Evolutionary conservation across 1,140 invertebrate genomes (phyloP), one percentile per base, ranked within the genome.

Genomic region (Rhagoletis pomonella): DNA sequence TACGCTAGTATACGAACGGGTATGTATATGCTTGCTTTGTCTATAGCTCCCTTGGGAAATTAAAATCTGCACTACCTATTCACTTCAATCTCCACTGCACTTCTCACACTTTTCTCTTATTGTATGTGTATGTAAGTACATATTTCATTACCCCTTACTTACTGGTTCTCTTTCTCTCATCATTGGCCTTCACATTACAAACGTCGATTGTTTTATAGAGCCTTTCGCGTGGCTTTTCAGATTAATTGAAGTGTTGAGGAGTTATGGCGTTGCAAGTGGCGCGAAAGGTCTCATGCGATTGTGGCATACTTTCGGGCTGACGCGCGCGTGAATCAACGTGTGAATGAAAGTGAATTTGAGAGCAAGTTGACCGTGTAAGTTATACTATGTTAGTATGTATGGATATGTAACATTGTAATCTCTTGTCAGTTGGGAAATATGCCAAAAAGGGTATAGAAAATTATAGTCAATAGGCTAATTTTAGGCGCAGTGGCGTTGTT

Each of bases 161-260:
- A n/a, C 0, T 10, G 50, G 50, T 55, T 55, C 50, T 3, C 50
- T 7, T 55, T 55, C 10, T 55, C 6, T 59, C 7, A 6, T 59
- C 60, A 62, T 62, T n/a, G 60, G 12, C 12, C n/a, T 62, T 5
- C 60, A 62, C 60, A 14, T 62, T 62, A 62, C 4, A 62, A 17
- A 62, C 60, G 12, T 62, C 60, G 60, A 62, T 62, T 62, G 60
- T 17, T 62, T 62, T n/a, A 62, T 4, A 17, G 60, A 17, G 60
- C 12, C 60, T 62, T 62, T 62, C 60, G 60, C n/a, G 60, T 14
- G 60, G 12, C 60, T 62, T 62, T 62, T 62, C 12, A 62, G 60
- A 62, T 62, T 62, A 62, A 62, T 62, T 62, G 60, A 62, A 62
- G 60, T n/a, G 60, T n/a, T 62, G 60, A 62, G n/a, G 60, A 62